Conservation (phyloP, 2,888 invertebrate genomes). For the Octonoba sinensis region DNA sequence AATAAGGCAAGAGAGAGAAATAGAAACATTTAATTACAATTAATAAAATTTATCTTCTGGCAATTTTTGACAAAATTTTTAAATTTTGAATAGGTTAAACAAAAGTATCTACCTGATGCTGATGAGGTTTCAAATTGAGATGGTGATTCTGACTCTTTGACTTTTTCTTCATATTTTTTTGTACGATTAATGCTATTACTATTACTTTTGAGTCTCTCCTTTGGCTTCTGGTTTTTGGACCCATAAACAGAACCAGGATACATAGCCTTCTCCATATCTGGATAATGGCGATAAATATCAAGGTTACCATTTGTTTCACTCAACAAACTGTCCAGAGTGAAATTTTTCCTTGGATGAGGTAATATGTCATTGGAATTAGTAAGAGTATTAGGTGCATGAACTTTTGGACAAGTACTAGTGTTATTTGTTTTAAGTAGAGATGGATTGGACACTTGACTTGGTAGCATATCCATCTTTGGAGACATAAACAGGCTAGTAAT, state of each 20-base stretch:
- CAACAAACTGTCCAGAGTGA: slow-evolving; percentile 52
- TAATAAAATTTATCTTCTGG: too few relatives aligned
- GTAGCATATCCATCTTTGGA: slow-evolving; percentile 49
- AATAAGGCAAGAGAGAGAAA: too few relatives aligned
- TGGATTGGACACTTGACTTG: slow-evolving; percentile 37
- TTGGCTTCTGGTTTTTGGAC: slow-evolving; percentile 36
- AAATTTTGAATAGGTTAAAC: too few relatives aligned
- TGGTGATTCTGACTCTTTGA: slow-evolving; percentile 51
- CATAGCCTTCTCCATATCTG: slow-evolving; percentile 37
- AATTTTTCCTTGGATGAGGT: slow-evolving; percentile 51
- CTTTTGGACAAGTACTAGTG: slow-evolving; percentile 37
- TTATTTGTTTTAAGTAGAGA: slow-evolving; percentile 49
- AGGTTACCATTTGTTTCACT: slow-evolving; percentile 58
- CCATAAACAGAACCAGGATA: slow-evolving; percentile 30
- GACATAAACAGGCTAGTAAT: slow-evolving; percentile 48
- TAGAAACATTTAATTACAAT: too few relatives aligned
- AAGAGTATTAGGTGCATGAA: slow-evolving; percentile 47
- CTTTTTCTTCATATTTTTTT: slow-evolving; percentile 54
- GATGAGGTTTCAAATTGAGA: slow-evolving; percentile 52
- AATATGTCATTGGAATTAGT: slow-evolving; percentile 43
- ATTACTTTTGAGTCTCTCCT: slow-evolving; percentile 27
- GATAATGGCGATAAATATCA: slow-evolving; percentile 26
- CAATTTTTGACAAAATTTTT: too few relatives aligned
- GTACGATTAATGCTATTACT: slow-evolving; percentile 31
- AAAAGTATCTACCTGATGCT: slow-evolving; percentile 29